Evolutionary conservation across 1,140 invertebrate genomes (phyloP), one percentile per base, ranked within the genome.

Genomic region (Plectus sambesii): DNA sequence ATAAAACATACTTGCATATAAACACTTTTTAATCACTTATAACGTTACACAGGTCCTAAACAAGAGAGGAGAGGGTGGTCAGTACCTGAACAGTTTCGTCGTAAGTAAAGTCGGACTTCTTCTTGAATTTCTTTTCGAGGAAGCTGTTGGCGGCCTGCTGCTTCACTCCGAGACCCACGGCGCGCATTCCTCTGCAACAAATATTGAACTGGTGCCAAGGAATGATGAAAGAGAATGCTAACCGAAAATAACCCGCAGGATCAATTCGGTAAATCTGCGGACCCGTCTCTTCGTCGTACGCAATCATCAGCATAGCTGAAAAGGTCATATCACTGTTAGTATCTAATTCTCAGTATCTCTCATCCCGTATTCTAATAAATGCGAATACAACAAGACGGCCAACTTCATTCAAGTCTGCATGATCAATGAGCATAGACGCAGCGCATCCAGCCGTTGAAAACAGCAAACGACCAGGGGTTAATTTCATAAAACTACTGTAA

Each of bases 101-200:
- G 6, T 58, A 35, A 33, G 51, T 27, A 46, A 66, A 78, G 80
- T 73, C 94, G 86, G 74, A 88, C 83, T 36, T 78, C 71, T 93
- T 94, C 74, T 96, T 96, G 33, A 94, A 78, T 70, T 96, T 96
- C 74, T 99, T 99, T 70, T 99, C 93, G 41, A 99, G 76, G 72
- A 90, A 96, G 57, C 84, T 89, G 69, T 88, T 92, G 6, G 87
- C 90, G 70, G 97, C 90, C 2, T 85, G 84, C 69, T 92, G 85
- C 73, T 98, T 98, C 1, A 87, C 81, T 22, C 94, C 94, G 27
- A 92, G 89, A 23, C 86, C 81, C 44, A 87, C 82, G 3, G 88
- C 93, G 63, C 82, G 59, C 60, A 62, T 53, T 3, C 53, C 43
- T 17, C 55, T 33, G 49, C 24, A 36, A 61, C 45, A 19, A 20